Percentiles rank a stretch among this genome's conserved stretches.
These are phyloP conservation scores for Micrasema longulum DNA, from an alignment of 1,140 invertebrate genomes.

Conservation along the genomic window DNA sequence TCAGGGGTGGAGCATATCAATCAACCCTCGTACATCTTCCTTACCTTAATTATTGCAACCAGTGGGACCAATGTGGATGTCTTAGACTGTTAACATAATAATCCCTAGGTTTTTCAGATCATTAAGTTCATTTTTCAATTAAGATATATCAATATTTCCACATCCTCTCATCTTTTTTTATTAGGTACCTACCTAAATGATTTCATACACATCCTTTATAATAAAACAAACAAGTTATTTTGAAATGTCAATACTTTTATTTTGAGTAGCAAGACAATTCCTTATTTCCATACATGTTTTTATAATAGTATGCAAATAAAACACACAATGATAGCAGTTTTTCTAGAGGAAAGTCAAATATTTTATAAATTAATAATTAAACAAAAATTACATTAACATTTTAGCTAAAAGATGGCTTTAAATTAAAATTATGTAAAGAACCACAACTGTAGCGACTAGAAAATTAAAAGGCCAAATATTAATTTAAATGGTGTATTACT, in stretches of 20 bases:
- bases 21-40: too few species aligned
- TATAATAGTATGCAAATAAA: conserved; percentile 25
- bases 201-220: too few species aligned
- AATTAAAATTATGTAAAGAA: conserved; percentile 23
- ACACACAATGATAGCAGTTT: conserved; percentile 22
- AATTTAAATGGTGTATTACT: too few species aligned
- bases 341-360: conserved; percentile 9
- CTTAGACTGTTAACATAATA: too few species aligned
- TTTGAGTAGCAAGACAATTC: conserved; percentile 24
- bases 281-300: conserved; percentile 18
- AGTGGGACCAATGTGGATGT: too few species aligned
- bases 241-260: conserved; percentile 27
- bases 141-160: too few species aligned
- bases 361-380: conserved; percentile 12
- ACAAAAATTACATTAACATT: conserved; percentile 14
- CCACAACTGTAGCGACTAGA: conserved; percentile 32
- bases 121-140: too few species aligned
- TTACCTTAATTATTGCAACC: too few species aligned
- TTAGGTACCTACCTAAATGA: too few species aligned
- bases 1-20: too few species aligned
- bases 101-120: too few species aligned
- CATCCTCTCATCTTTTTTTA: too few species aligned
- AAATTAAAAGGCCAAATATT: not conserved
- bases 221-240: conserved; percentile 10
- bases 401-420: conserved; percentile 16